These are phyloP conservation scores for Antheraea assamensis DNA, from an alignment of 2,888 invertebrate species.

Conservation along the genomic window DNA sequence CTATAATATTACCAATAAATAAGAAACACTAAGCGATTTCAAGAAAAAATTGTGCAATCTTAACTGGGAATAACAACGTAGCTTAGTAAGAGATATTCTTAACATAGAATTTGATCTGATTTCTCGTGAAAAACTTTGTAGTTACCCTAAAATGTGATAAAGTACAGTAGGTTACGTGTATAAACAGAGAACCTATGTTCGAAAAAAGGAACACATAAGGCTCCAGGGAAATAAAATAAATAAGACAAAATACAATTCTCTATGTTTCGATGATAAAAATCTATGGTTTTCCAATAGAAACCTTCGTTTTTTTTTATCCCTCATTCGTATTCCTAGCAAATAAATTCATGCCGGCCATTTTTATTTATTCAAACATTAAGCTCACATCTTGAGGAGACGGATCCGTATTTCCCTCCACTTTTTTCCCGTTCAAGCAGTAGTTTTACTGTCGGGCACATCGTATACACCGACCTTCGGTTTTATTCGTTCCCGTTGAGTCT, in stretches of 20 bases:
- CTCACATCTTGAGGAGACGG: slow-evolving; percentile 34
- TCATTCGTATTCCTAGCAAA: slow-evolving; percentile 16
- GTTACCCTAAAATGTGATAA: background rate
- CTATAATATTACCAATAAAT: too few relatives aligned
- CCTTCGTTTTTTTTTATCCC: slow-evolving; percentile 10
- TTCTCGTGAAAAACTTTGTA: background rate
- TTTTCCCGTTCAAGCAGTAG: slow-evolving; percentile 37
- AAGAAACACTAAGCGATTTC: too few relatives aligned
- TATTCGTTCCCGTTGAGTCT: slow-evolving; percentile 54
- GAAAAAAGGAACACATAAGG: background rate
- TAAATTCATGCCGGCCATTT: slow-evolving; percentile 19
- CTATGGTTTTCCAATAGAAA: slow-evolving; percentile 13
- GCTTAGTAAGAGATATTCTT: too few relatives aligned
- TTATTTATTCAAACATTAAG: slow-evolving; percentile 42
- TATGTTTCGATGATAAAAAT: slow-evolving; percentile 8
- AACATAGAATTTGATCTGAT: too few relatives aligned
- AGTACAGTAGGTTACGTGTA: background rate
- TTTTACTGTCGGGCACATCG: slow-evolving; percentile 41
- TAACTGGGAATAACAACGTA: too few relatives aligned
- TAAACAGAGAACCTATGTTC: background rate
- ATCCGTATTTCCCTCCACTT: slow-evolving; percentile 29
- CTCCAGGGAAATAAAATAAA: background rate
- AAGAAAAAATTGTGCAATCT: too few relatives aligned
- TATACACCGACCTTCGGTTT: slow-evolving; percentile 54
- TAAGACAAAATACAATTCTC: background rate